Percentiles rank a stretch among this genome's conserved stretches.
These are phyloP conservation scores for Lepidostoma basale DNA, from an alignment of 1,140 invertebrate species.

Conservation along the genomic window DNA sequence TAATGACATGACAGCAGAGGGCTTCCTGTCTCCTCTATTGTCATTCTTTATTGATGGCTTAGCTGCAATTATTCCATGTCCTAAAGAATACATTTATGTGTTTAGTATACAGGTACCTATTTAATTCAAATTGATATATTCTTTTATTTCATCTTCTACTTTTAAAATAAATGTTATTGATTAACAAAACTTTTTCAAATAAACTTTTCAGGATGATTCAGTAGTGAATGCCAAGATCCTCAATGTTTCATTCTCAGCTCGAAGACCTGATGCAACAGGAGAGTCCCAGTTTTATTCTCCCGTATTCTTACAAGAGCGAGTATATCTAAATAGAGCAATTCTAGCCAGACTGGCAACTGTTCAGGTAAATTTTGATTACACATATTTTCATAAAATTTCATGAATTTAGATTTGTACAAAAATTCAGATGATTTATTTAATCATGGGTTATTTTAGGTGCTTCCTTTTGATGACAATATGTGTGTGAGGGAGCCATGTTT, in stretches of 20 bases:
- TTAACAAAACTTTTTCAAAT: background rate
- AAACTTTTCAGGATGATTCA: conserved; percentile 74
- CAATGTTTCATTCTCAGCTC: conserved; percentile 94
- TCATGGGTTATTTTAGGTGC: conserved; percentile 64
- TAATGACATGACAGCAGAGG: conserved; percentile 91
- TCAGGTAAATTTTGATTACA: conserved; percentile 62
- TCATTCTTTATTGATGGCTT: conserved; percentile 91
- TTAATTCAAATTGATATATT: conserved; percentile 13
- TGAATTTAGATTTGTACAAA: too few species aligned
- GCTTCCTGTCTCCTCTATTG: conserved; percentile 89
- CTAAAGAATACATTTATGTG: conserved; percentile 90
- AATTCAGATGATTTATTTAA: too few species aligned
- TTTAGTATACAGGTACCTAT: conserved; percentile 83
- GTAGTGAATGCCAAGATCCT: conserved; percentile 86
- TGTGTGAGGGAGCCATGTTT: conserved; percentile 95
- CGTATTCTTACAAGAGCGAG: conserved; percentile 90
- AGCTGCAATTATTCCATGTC: conserved; percentile 89
- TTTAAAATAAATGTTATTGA: background rate
- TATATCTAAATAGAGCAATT: conserved; percentile 88
- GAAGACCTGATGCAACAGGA: conserved; percentile 75
- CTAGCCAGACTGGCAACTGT: conserved; percentile 86
- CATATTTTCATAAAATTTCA: background rate
- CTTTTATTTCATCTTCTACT: conserved; percentile 1
- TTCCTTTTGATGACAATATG: conserved; percentile 96
- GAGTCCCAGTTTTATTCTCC: conserved; percentile 81